A percentile compares a stretch with the other conserved stretches of the same genome.
Conservation (phyloP, 1,140 invertebrate genomes). For the Matsumurasca onukii region DNA sequence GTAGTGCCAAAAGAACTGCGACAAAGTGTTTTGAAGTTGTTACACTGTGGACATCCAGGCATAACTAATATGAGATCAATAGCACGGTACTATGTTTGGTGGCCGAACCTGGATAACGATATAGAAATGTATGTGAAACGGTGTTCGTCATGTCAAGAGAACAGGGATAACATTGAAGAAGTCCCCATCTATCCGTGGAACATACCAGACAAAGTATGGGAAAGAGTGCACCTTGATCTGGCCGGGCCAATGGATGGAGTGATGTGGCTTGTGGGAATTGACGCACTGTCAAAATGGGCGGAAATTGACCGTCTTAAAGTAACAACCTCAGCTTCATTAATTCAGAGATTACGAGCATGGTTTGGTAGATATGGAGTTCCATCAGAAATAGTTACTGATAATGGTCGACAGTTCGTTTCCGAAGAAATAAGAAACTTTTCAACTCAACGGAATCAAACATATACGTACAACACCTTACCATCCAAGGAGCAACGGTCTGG, state of each 20-base stretch:
- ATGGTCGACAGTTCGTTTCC: neutral
- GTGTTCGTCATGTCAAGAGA: neutral
- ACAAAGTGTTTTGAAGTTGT: neutral
- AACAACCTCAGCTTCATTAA: neutral
- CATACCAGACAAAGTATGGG: neutral
- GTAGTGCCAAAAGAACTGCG: neutral
- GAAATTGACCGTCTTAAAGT: neutral
- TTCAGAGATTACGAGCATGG: neutral
- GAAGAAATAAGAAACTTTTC: conserved; percentile 2
- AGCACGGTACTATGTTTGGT: neutral
- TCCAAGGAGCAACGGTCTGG: neutral
- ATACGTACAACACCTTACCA: neutral
- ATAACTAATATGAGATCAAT: neutral
- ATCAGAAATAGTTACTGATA: conserved; percentile 1
- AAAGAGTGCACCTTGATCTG: neutral
- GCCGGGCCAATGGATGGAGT: neutral
- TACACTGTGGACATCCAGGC: neutral
- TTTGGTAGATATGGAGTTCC: too few relatives aligned
- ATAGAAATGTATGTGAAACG: neutral
- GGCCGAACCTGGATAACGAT: neutral
- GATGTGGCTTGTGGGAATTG: neutral
- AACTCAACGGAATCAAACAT: neutral
- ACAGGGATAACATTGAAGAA: neutral
- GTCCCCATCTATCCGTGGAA: neutral
- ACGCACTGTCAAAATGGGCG: conserved; percentile 1